These are phyloP conservation scores for Actenoides lindsayi DNA, from an alignment of 2,113 vertebrate species.

Conservation along the genomic window DNA sequence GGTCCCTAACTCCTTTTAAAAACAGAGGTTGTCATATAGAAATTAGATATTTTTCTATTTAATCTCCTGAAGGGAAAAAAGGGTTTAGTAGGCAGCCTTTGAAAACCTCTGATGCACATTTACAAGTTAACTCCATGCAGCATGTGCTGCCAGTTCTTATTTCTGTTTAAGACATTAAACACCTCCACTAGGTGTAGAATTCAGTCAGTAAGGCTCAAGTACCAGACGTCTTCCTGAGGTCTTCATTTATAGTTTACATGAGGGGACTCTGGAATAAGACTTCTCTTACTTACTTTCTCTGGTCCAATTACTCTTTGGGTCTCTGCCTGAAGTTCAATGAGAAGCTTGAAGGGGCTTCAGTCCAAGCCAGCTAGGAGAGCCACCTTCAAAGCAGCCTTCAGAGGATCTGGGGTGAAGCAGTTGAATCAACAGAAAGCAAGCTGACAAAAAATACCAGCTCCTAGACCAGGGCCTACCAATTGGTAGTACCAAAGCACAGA, in stretches of 20 bases:
- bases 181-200: background rate
- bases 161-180: background rate
- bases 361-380: background rate
- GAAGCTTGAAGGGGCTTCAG: background rate
- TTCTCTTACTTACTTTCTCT: background rate
- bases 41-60: background rate
- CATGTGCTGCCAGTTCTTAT: background rate
- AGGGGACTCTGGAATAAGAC: background rate
- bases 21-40: background rate
- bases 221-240: background rate
- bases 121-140: background rate
- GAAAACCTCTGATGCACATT: background rate
- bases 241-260: background rate
- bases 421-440: background rate
- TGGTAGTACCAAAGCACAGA: background rate
- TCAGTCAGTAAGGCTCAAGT: background rate
- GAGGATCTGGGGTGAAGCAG: background rate
- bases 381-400: background rate
- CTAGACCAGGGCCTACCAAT: background rate
- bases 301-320: background rate
- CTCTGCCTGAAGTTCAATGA: background rate
- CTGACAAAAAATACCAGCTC: rapidly evolving
- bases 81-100: background rate
- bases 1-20: background rate
- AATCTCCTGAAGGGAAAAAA: background rate